Conservation (phyloP, 2,888 invertebrate genomes). For the Rotaria sp. region DNA sequence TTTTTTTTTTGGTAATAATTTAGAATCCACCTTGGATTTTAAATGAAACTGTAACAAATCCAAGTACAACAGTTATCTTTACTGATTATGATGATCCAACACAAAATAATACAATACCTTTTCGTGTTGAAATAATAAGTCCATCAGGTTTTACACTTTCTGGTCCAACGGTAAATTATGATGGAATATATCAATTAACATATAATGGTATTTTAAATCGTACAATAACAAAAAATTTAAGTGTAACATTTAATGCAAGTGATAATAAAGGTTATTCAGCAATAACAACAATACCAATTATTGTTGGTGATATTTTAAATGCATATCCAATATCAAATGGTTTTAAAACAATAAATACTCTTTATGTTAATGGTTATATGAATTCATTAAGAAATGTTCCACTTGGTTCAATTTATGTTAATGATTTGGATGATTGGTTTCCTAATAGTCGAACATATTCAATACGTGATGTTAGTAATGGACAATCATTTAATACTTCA, state of each 20-base stretch:
- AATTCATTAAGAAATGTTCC: not conserved
- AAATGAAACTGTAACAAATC: not conserved
- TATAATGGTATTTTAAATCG: slow-evolving; percentile 26
- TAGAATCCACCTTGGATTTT: slow-evolving; percentile 21
- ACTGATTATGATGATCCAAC: not conserved
- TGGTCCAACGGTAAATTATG: not conserved
- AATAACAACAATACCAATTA: not conserved
- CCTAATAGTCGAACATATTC: not conserved
- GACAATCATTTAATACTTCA: not conserved
- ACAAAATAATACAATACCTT: not conserved
- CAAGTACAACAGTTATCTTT: not conserved
- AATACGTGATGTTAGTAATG: not conserved
- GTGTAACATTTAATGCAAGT: not conserved
- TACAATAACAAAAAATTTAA: not conserved
- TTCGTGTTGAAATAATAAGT: not conserved
- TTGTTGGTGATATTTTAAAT: slow-evolving; percentile 1
- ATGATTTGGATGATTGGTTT: slow-evolving; percentile 38
- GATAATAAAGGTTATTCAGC: not conserved
- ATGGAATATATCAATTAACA: not conserved
- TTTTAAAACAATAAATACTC: not conserved
- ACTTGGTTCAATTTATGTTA: slow-evolving; percentile 34
- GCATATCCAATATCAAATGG: not conserved
- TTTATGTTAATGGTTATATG: not conserved
- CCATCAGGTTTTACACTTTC: not conserved
- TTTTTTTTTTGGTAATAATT: not conserved